Conservation (phyloP, 1,140 invertebrate species). For the Drosophila lacteicornis region DNA sequence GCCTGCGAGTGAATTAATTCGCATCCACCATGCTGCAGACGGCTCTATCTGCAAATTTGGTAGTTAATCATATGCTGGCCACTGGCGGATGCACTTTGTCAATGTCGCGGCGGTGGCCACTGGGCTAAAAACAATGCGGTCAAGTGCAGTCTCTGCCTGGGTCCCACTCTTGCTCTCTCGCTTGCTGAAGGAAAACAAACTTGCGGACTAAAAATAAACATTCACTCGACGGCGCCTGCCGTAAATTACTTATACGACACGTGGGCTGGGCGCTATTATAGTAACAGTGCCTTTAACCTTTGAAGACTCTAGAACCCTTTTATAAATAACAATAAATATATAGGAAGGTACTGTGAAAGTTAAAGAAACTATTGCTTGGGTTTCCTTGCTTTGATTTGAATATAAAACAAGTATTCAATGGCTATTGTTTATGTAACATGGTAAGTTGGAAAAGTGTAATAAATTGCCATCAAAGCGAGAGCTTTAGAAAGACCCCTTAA, state of each 20-base stretch:
- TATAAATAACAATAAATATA: not conserved
- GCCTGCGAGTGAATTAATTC: constrained; percentile 60
- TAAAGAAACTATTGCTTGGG: constrained; percentile 15
- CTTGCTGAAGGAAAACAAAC: constrained; percentile 10
- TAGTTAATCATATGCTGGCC: constrained; percentile 38
- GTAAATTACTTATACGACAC: constrained; percentile 53
- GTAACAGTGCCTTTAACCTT: not conserved
- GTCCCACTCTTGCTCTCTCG: constrained; percentile 13
- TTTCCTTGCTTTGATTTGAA: not conserved
- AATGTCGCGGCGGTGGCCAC: constrained; percentile 53
- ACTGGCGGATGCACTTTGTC: constrained; percentile 13
- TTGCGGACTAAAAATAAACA: constrained; percentile 45
- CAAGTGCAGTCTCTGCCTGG: constrained; percentile 19
- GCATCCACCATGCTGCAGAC: constrained; percentile 57
- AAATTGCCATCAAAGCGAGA: too few relatives aligned
- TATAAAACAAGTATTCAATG: not conserved
- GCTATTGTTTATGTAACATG: not conserved
- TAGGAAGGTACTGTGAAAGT: not conserved
- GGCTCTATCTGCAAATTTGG: constrained; percentile 52
- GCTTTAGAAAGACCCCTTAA: not conserved
- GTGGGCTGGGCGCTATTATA: constrained; percentile 18
- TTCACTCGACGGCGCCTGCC: constrained; percentile 29
- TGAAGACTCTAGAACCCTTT: not conserved
- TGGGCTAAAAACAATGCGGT: constrained; percentile 33
- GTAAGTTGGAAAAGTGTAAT: constrained; percentile 4